Conservation (phyloP, 2,888 invertebrate genomes). For the Neoitamus cyanurus region DNA sequence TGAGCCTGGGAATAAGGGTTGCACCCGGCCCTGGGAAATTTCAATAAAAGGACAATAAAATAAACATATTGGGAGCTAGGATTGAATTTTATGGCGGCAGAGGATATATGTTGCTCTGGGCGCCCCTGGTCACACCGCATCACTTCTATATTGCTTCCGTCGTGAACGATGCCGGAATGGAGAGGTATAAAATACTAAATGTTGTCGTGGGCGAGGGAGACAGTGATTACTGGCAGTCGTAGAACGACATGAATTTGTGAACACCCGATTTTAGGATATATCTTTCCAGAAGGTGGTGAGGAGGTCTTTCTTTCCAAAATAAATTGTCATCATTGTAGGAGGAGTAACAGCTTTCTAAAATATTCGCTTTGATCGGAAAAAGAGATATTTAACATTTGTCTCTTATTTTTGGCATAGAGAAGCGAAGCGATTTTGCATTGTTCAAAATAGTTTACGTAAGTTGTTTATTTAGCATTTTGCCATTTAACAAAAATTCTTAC, state of each 20-base stretch:
- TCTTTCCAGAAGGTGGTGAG: background rate
- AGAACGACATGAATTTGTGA: background rate
- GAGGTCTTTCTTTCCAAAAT: background rate
- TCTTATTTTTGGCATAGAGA: background rate
- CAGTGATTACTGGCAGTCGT: background rate
- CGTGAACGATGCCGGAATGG: background rate
- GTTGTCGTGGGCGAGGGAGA: background rate
- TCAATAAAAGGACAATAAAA: conserved; percentile 44
- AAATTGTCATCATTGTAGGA: background rate
- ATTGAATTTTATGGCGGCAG: conserved; percentile 33
- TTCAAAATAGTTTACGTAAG: no score
- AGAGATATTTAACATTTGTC: background rate
- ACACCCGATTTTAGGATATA: background rate
- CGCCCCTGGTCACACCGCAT: background rate
- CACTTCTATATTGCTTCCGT: background rate
- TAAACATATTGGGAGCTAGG: conserved; percentile 46
- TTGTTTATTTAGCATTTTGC: no score
- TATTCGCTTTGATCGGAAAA: background rate
- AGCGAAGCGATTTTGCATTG: no score
- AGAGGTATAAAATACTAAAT: background rate
- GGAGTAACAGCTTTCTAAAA: background rate
- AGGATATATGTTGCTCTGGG: conserved; percentile 12
- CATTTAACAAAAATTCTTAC: no score
- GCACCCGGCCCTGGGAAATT: background rate
- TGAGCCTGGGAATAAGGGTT: background rate